Evolutionary conservation across 2,113 vertebrate species (phyloP).

Genomic region (Columbina picui): DNA sequence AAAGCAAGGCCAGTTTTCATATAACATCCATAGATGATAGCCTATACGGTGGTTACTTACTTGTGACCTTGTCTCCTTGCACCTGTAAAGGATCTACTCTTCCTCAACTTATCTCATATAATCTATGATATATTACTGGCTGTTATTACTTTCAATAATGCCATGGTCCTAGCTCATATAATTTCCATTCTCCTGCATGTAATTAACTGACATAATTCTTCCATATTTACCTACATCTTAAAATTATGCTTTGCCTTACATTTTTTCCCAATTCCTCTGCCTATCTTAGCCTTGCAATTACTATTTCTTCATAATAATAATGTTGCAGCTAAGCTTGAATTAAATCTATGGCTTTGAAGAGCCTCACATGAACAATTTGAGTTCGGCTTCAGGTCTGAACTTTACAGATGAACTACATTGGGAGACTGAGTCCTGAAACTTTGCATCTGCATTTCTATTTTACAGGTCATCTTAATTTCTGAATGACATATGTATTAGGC

Average conservation of each 20-base stretch:
- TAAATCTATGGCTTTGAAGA: slow-evolving; percentile 40
- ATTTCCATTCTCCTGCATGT: background rate
- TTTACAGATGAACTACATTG: background rate
- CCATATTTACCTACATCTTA: slow-evolving; percentile 26
- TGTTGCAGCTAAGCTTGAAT: slow-evolving; percentile 23
- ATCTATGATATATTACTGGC: slow-evolving; percentile 14
- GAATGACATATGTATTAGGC: background rate
- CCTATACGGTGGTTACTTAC: background rate
- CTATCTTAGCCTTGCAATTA: slow-evolving; percentile 24
- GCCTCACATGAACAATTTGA: background rate
- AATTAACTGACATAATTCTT: slow-evolving; percentile 48
- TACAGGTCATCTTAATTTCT: background rate
- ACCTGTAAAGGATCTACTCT: background rate
- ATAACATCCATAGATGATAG: background rate
- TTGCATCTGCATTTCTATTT: background rate
- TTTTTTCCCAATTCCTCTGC: background rate
- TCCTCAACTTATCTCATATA: background rate
- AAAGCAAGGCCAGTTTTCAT: background rate
- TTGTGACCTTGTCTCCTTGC: background rate
- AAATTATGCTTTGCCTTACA: slow-evolving; percentile 13
- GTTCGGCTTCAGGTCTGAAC: background rate
- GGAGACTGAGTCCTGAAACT: background rate
- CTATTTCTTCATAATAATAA: slow-evolving; percentile 39
- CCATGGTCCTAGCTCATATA: background rate
- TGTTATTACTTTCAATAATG: slow-evolving; percentile 18